Evolutionary conservation across 2,888 invertebrate genomes (phyloP).

Genomic region (Latheticus oryzae): DNA sequence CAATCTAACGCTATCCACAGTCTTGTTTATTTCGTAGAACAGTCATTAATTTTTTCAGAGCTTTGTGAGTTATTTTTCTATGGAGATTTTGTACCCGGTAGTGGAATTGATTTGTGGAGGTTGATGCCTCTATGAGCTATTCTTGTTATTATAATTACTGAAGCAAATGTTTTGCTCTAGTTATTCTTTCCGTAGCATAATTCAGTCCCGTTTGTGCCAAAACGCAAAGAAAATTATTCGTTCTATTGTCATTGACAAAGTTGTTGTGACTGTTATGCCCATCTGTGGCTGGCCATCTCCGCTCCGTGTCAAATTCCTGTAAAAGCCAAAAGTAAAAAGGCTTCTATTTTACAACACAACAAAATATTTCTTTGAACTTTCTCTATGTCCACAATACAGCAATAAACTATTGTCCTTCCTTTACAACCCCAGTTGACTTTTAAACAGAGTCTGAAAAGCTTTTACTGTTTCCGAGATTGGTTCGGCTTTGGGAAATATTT

Average conservation of each 20-base stretch:
- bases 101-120: too few relatives aligned
- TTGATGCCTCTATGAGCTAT: too few relatives aligned
- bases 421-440: conserved; percentile 49
- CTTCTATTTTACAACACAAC: conserved; percentile 43
- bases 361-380: conserved; percentile 51
- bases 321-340: conserved; percentile 30
- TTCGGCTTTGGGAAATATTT: conserved; percentile 47
- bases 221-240: conserved; percentile 32
- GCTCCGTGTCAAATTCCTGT: conserved; percentile 33
- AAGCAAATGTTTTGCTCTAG: too few relatives aligned
- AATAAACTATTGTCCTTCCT: conserved; percentile 49
- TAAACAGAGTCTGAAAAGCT: conserved; percentile 48
- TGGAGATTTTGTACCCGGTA: too few relatives aligned
- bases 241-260: conserved; percentile 34
- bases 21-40: too few relatives aligned
- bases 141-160: too few relatives aligned
- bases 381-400: conserved; percentile 50
- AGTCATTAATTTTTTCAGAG: too few relatives aligned
- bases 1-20: too few relatives aligned
- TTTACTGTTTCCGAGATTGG: conserved; percentile 52
- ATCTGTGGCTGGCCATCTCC: conserved; percentile 35
- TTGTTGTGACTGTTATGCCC: conserved; percentile 39
- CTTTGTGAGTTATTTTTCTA: too few relatives aligned
- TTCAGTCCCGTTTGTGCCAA: conserved; percentile 19
- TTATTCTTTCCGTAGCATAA: too few relatives aligned